Evolutionary conservation across 2,888 invertebrate species (phyloP), one percentile per base, ranked within the genome.

Genomic region (Hirtodrosophila alboralis): DNA sequence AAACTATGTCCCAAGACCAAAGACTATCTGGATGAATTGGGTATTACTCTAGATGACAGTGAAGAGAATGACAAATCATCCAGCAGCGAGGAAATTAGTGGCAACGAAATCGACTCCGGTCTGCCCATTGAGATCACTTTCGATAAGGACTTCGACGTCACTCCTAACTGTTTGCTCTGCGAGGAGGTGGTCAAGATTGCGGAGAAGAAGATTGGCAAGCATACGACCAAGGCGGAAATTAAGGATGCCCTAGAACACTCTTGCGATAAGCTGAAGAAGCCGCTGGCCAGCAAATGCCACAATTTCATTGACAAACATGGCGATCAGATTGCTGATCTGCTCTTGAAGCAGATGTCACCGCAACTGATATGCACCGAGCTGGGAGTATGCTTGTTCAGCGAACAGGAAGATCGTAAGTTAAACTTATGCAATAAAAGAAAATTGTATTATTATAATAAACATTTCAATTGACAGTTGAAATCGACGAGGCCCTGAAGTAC

Each of bases 301-400:
- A 88, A 92, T 45, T 95, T 96, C 87, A 93, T 96, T 10, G 92
- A 93, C 44, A 92, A 94, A 86, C 95, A 96, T 89, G 94, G 94
- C 0, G 95, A 96, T 81, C 85, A 93, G 51, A 92, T 97, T 31
- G 94, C 96, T 76, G 92, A 93, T 10, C 90, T 96, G 48, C 89
- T 97, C 43, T 91, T 94, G 0, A 92, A 93, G 67, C 93, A 95
- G 79, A 87, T 95, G 68, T 91, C 93, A 45, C 96, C 97, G 0
- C 91, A 92, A 34, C 91, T 94, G 87, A 93, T 96, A 44, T 97
- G 97, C 90, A 88, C 91, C 0, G 91, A 94, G 63, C 88, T 96
- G 5, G 93, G 92, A 37, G 89, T 95, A 37, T 96, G 96, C 87
- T 27, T 87, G 3, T 65, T 65, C 38, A 71, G 61, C 31, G 84